Percentiles rank a stretch among this genome's conserved stretches.
These are phyloP conservation scores for Anas platyrhynchos DNA, from an alignment of 2,113 vertebrate genomes.

Conservation along the genomic window DNA sequence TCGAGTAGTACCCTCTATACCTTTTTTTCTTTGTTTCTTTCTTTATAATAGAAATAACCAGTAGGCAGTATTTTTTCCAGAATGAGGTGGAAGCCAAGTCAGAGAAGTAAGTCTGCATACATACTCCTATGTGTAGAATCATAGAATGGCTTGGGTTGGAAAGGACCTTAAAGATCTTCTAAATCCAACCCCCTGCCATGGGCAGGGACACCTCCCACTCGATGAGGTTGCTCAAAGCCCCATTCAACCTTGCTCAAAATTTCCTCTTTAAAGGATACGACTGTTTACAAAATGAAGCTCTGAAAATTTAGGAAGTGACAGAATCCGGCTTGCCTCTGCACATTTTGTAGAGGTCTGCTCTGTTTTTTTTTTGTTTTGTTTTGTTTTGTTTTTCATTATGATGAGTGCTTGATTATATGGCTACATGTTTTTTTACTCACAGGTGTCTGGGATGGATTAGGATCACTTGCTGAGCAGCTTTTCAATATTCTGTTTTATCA, in stretches of 20 bases:
- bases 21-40: not conserved
- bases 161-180: too few species aligned
- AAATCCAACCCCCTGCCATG: too few species aligned
- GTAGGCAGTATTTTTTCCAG: not conserved
- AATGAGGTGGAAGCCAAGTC: not conserved
- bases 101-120: not conserved
- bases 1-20: accelerated
- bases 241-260: not conserved
- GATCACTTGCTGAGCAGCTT: constrained; percentile 59
- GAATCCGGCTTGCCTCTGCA: not conserved
- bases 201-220: too few species aligned
- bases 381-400: not conserved
- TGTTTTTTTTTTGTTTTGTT: not conserved
- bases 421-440: constrained; percentile 31
- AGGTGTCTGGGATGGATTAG: constrained; percentile 56
- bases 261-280: not conserved
- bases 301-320: not conserved
- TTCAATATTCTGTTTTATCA: constrained; percentile 67
- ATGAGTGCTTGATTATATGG: not conserved
- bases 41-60: not conserved
- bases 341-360: not conserved
- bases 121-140: not conserved
- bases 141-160: too few species aligned
- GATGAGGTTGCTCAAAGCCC: too few species aligned
- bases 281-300: not conserved